Conservation (phyloP, 2,888 invertebrate species). For the Tetropium fuscum region DNA sequence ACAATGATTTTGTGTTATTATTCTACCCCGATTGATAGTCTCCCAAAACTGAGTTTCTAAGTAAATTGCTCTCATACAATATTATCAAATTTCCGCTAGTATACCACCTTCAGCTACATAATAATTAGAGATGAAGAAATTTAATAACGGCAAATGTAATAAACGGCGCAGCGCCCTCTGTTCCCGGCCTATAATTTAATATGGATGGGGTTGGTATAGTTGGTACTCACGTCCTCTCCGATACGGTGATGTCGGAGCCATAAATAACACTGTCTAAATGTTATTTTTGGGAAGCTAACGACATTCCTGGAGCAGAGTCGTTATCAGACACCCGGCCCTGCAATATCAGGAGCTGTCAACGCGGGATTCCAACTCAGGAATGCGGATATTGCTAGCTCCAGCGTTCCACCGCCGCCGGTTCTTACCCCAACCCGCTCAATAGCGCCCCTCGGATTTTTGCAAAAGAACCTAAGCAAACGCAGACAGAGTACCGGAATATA, state of each 20-base stretch:
- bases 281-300: slow-evolving; percentile 67
- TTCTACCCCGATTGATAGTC: too few relatives aligned
- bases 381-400: slow-evolving; percentile 63
- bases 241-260: slow-evolving; percentile 59
- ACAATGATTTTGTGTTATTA: too few relatives aligned
- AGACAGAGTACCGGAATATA: too few relatives aligned
- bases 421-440: slow-evolving; percentile 34
- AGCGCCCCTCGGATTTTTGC: slow-evolving; percentile 13
- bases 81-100: too few relatives aligned
- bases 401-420: slow-evolving; percentile 42
- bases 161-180: slow-evolving; percentile 56
- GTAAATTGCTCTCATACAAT: too few relatives aligned
- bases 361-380: slow-evolving; percentile 62
- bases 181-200: slow-evolving; percentile 54
- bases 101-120: too few relatives aligned
- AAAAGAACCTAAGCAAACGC: too few relatives aligned
- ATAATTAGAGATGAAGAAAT: too few relatives aligned
- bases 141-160: slow-evolving; percentile 45
- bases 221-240: slow-evolving; percentile 33
- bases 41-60: too few relatives aligned
- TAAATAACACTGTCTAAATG: slow-evolving; percentile 66
- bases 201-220: slow-evolving; percentile 45
- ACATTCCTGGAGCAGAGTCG: slow-evolving; percentile 65
- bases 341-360: slow-evolving; percentile 58
- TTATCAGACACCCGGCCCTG: slow-evolving; percentile 62